These are phyloP conservation scores for Lepisosteus oculatus DNA, from an alignment of 2,113 vertebrate species.

Conservation along the genomic window DNA sequence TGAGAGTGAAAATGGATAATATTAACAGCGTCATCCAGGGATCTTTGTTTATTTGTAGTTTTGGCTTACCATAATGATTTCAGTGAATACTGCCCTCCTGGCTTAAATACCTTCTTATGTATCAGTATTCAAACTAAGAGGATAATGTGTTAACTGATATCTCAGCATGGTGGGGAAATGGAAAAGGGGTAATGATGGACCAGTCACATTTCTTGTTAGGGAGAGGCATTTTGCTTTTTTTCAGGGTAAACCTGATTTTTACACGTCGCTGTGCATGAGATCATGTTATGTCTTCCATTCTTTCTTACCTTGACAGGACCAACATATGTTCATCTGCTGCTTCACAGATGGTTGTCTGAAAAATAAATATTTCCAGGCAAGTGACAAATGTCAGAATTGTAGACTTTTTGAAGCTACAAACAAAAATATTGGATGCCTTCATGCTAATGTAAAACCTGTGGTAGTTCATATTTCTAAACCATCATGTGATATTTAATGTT, in stretches of 20 bases:
- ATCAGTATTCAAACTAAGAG: slow-evolving; percentile 68
- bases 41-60: background rate
- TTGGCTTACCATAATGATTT: slow-evolving; percentile 13
- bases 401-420: too few relatives aligned
- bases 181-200: slow-evolving; percentile 66
- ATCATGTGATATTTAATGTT: too few relatives aligned
- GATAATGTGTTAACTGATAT: slow-evolving; percentile 77
- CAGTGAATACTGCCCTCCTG: slow-evolving; percentile 37
- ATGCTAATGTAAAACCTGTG: too few relatives aligned
- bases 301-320: too few relatives aligned
- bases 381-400: too few relatives aligned
- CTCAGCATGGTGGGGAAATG: slow-evolving; percentile 63
- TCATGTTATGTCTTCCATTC: too few relatives aligned
- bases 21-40: slow-evolving; percentile 2
- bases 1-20: background rate
- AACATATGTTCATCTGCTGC: slow-evolving; percentile 24
- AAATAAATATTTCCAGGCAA: too few relatives aligned
- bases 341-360: too few relatives aligned
- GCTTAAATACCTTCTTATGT: slow-evolving; percentile 55
- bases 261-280: too few relatives aligned
- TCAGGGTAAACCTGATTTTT: too few relatives aligned
- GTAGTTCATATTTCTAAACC: too few relatives aligned
- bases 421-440: too few relatives aligned
- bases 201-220: slow-evolving; percentile 60
- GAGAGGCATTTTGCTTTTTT: slow-evolving; percentile 39